Evolutionary conservation across 2,797 vertebrate genomes (phyloP), one percentile per base, ranked within the genome.

Genomic region (Acestrorhynchus altus): DNA sequence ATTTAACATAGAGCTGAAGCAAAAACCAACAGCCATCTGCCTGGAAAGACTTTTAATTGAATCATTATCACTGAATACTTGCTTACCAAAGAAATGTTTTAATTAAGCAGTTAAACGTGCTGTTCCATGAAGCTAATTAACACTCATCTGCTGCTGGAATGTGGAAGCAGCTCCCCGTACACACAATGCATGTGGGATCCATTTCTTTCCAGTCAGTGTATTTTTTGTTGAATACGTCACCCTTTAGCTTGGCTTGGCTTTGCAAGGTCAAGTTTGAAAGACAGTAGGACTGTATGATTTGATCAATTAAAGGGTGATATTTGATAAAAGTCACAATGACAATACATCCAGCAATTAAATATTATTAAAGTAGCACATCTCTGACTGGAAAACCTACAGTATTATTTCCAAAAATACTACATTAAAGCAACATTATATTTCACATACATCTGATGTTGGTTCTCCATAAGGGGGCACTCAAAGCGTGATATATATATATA

Each of bases 101-200:
- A 51, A 51, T 70, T 63, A 79, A 76, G 44, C 57, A 8, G 8
- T 76, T 68, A 67, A 72, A 76, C 39, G 31, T 74, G 31, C 35
- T 11, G 61, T 44, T 15, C 59, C 8, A 16, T 39, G 52, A 63
- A 26, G 56, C 44, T 52, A 64, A 64, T 31, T 63, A 26, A 60
- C 26, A 31, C 28, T 28, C 56, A 28, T 35, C 59, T 63, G 59
- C 31, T 40, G 59, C 59, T 51, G 46, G 46, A 74, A 63, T 74
- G 54, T 79, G 44, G 51, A 65, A 70, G 75, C 69, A 71, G 57
- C 24, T 15, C 56, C 60, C 51, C 51, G 54, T 59, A n/a, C n/a
- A n/a, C n/a, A n/a, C n/a, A n/a, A n/a, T n/a, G n/a, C n/a, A 5
- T 39, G n/a, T 64, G 39, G 11, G 61, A 20, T 8, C 40, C 61